phyloP scores from a whole-genome alignment of 2,113 vertebrate species.

The Arenaria interpres region DNA sequence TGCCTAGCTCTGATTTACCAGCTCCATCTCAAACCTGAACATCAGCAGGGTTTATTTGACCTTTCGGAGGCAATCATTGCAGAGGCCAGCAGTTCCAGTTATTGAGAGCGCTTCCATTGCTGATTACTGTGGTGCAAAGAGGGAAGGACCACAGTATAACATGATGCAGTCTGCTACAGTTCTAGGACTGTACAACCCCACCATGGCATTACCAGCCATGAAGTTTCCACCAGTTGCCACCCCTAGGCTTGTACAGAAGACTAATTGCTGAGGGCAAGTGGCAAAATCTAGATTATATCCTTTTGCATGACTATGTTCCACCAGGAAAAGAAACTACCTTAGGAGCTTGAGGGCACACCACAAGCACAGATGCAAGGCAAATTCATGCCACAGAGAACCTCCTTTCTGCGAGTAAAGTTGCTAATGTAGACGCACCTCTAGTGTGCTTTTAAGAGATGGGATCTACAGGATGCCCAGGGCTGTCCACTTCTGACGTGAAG shows the following conservation, averaged over 20 bases:
- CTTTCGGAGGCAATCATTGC: background rate
- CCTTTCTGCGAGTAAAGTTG: background rate
- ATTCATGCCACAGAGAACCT: background rate
- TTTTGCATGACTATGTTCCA: background rate
- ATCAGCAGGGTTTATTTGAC: background rate
- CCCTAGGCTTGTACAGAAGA: background rate
- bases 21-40: background rate
- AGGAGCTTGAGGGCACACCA: background rate
- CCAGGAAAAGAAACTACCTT: background rate
- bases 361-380: background rate
- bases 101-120: background rate
- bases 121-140: background rate
- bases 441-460: background rate
- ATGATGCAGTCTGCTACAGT: background rate
- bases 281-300: background rate
- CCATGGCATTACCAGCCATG: background rate
- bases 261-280: background rate
- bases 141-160: background rate
- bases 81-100: background rate
- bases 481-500: background rate
- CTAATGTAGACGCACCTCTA: background rate
- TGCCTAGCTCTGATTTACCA: background rate
- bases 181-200: background rate
- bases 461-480: background rate
- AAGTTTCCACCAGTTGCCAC: background rate